Conservation (phyloP, 2,888 invertebrate species). For the Druceiella hillmani region DNA sequence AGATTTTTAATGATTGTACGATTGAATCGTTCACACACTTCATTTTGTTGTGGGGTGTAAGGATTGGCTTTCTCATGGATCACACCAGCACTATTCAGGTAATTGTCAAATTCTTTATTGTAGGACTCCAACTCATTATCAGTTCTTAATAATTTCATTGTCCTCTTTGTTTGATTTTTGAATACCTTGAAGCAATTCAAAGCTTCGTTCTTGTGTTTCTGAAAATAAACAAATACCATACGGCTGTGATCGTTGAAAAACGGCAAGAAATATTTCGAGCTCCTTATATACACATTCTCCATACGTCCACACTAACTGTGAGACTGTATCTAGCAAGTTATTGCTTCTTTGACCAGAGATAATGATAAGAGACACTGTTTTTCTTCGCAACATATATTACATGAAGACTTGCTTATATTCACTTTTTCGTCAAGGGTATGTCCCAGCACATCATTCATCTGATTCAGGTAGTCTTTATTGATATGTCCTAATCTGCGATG, state of each 20-base stretch:
- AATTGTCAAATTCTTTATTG: slow-evolving; percentile 20
- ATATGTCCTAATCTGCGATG: too few relatives aligned
- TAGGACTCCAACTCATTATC: slow-evolving; percentile 16
- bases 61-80: slow-evolving; percentile 26
- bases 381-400: too few relatives aligned
- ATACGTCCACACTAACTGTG: slow-evolving; percentile 26
- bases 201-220: slow-evolving; percentile 27
- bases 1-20: too few relatives aligned
- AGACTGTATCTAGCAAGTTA: too few relatives aligned
- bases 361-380: too few relatives aligned
- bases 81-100: slow-evolving; percentile 25
- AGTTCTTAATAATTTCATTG: slow-evolving; percentile 23
- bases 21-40: too few relatives aligned
- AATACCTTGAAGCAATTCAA: slow-evolving; percentile 21
- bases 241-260: slow-evolving; percentile 28
- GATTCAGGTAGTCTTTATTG: too few relatives aligned
- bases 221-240: slow-evolving; percentile 25
- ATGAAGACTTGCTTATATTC: too few relatives aligned
- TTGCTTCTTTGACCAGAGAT: too few relatives aligned
- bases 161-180: slow-evolving; percentile 25
- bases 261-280: slow-evolving; percentile 25
- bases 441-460: too few relatives aligned
- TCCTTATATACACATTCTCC: slow-evolving; percentile 21
- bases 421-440: too few relatives aligned
- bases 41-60: slow-evolving; percentile 27